phyloP scores from a whole-genome alignment of 2,797 vertebrate genomes.

The Naso thynnoides region DNA sequence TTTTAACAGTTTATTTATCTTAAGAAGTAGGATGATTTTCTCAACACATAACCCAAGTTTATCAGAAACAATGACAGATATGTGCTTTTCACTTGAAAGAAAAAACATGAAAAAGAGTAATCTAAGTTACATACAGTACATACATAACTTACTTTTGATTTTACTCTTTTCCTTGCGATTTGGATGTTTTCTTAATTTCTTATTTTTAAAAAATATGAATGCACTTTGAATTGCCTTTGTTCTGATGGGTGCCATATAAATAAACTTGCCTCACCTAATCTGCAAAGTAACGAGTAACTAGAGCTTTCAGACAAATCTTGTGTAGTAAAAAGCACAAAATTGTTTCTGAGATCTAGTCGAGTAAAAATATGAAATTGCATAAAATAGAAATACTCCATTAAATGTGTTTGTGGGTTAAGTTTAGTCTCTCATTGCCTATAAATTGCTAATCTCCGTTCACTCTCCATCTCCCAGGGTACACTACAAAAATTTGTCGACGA shows the following conservation, averaged over 20 bases:
- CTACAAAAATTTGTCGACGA: slow-evolving; percentile 99
- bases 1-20: neutral
- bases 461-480: slow-evolving; percentile 86
- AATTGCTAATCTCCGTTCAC: neutral
- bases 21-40: neutral
- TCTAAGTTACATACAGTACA: no score
- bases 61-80: neutral
- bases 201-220: no score
- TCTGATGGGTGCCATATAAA: no score
- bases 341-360: neutral
- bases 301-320: neutral
- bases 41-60: no score
- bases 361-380: neutral
- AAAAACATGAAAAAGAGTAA: neutral
- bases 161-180: no score
- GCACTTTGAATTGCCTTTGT: no score
- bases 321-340: neutral
- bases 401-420: no score
- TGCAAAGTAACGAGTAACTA: neutral
- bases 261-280: no score
- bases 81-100: neutral
- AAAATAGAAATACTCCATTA: neutral
- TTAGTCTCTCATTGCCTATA: neutral
- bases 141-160: no score
- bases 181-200: no score